Percentiles rank a stretch among this genome's conserved stretches.
Evolutionary conservation across 2,888 invertebrate genomes (phyloP).

Genomic region (Helleia helle): DNA sequence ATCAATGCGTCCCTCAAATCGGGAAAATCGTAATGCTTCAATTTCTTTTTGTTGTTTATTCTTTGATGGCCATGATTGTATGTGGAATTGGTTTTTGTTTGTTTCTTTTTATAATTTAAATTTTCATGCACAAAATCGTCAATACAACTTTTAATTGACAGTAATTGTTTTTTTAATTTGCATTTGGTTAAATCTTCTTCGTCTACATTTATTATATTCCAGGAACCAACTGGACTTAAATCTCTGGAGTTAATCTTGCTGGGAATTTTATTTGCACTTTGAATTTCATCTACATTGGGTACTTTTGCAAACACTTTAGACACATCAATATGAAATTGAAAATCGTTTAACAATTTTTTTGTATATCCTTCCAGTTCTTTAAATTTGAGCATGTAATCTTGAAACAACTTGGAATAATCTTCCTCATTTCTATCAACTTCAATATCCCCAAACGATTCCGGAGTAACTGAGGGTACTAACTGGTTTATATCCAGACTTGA

Average conservation of each 20-base stretch:
- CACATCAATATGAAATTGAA: constrained; percentile 58
- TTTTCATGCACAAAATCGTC: constrained; percentile 40
- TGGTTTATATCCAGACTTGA: constrained; percentile 25
- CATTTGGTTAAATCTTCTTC: constrained; percentile 40
- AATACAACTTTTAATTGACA: constrained; percentile 41
- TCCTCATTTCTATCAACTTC: constrained; percentile 53
- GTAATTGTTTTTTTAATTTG: constrained; percentile 43
- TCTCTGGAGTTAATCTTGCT: constrained; percentile 20
- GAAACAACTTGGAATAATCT: constrained; percentile 38
- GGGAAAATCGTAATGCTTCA: constrained; percentile 53
- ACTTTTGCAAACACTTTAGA: constrained; percentile 36
- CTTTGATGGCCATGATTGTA: constrained; percentile 19
- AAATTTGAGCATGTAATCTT: constrained; percentile 46
- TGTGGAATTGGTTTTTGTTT: constrained; percentile 24
- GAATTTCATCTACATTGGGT: constrained; percentile 28
- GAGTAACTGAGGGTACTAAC: constrained; percentile 34
- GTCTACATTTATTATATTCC: constrained; percentile 52
- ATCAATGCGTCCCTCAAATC: constrained; percentile 52
- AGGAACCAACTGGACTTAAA: constrained; percentile 38
- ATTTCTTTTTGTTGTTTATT: constrained; percentile 45
- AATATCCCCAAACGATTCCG: constrained; percentile 55
- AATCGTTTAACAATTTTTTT: constrained; percentile 47
- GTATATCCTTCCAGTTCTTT: constrained; percentile 46
- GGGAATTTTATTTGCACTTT: constrained; percentile 30
- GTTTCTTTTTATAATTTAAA: constrained; percentile 24